phyloP scores from a whole-genome alignment of 2,113 vertebrate species.

The Mirounga angustirostris region DNA sequence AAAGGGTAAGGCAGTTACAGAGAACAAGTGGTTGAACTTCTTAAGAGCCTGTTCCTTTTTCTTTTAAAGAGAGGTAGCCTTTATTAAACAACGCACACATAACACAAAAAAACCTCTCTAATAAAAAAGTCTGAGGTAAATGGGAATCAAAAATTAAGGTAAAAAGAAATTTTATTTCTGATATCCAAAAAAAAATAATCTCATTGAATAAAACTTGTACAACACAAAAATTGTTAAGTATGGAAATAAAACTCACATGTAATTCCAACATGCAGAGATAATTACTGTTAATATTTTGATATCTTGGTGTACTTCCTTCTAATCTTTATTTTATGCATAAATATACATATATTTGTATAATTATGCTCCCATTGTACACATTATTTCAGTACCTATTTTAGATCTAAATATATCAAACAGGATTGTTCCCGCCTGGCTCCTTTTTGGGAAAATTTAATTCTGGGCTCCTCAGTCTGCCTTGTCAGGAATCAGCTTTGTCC shows the following conservation, averaged over 20 bases:
- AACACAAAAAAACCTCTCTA: neutral
- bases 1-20: neutral
- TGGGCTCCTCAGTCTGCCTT: neutral
- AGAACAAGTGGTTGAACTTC: neutral
- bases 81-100: neutral
- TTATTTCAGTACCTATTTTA: slow-evolving; percentile 10
- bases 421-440: neutral
- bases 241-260: neutral
- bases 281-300: slow-evolving; percentile 45
- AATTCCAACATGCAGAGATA: slow-evolving; percentile 46
- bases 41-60: neutral
- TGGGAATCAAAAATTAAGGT: slow-evolving; percentile 14
- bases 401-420: neutral
- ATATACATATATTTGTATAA: slow-evolving; percentile 53
- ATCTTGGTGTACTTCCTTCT: slow-evolving; percentile 49
- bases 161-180: slow-evolving; percentile 36
- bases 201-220: neutral
- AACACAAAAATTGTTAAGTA: neutral
- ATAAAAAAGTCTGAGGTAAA: slow-evolving; percentile 9
- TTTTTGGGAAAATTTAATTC: slow-evolving; percentile 19
- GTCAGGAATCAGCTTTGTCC: neutral
- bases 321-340: slow-evolving; percentile 52
- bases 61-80: neutral
- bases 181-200: neutral
- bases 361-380: neutral